Evolutionary conservation across 2,797 vertebrate genomes (phyloP).

Genomic region (Falco novaeseelandiae): DNA sequence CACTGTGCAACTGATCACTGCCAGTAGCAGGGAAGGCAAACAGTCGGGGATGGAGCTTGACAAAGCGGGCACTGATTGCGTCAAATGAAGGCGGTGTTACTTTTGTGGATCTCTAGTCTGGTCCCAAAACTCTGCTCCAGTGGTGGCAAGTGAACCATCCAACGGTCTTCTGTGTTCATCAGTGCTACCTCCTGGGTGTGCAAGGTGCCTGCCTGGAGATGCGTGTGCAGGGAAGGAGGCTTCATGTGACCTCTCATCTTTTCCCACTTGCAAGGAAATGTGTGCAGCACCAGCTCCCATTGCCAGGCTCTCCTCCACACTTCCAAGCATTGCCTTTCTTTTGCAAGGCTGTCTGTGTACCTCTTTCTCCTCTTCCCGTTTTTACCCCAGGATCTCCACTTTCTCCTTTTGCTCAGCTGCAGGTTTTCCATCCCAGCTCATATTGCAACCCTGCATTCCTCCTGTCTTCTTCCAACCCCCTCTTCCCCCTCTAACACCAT

Average conservation of each 20-base stretch:
- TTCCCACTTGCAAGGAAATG: background rate
- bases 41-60: background rate
- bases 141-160: background rate
- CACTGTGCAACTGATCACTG: background rate
- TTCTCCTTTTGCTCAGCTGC: background rate
- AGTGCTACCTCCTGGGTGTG: background rate
- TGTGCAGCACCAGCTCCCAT: background rate
- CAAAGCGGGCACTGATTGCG: background rate
- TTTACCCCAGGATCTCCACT: background rate
- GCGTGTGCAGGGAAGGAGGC: background rate
- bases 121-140: background rate
- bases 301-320: background rate
- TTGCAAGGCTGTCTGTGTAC: background rate
- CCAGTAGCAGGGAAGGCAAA: background rate
- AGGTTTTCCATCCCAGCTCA: background rate
- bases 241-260: background rate
- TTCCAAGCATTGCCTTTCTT: background rate
- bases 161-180: background rate
- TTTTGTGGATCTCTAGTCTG: background rate
- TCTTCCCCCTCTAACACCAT: background rate
- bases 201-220: background rate
- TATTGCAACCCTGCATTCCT: background rate
- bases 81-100: background rate
- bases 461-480: background rate
- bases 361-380: background rate